Base-by-base conservation (phyloP, 1,140 invertebrate species). In the Plectrocnemia conspersa region DNA sequence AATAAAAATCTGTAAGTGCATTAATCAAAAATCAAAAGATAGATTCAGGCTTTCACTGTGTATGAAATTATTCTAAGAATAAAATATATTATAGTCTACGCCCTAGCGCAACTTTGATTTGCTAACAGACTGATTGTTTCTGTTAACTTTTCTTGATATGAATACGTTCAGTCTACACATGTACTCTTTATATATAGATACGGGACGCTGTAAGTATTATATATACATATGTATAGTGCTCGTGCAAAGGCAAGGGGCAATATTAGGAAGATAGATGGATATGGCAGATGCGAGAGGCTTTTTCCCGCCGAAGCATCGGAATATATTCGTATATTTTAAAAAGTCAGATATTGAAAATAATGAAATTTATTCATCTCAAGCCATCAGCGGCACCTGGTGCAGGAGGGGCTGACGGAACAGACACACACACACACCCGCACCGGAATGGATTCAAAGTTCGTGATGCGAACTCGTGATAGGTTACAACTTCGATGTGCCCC, bases 341-440 rank as follows among this genome's bases (percentile, higher is more conserved):
- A 62, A 62, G 60, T 62, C 60, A 62, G 53, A 62, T 62, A 62
- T 62, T 62, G 60, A 62, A 62, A 62, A 62, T 62, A 56, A 62
- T 62, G 60, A 62, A 62, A 62, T 62, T 62, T 62, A 62, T 62
- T 62, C 60, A 62, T 62, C 60, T 59, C 47, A 32, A 41, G 53
- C 56, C 57, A 62, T 62, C 60, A 62, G 49, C 48, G 53, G 48
- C 60, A 62, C 60, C 60, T 62, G 60, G 42, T 29, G 47, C 59
- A 25, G 27, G 49, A 11, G 36, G 47, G 29, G 54, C 45, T 47
- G 47, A 13, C 1, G 18, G 13, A 52, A 53, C 48, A 27, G 35
- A 21, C 25, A n/a, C n/a, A 40, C 32, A 32, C 44, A 23, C 22
- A 36, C 3, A 21, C 21, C 23, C 27, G 36, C 6, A 9, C 25